Conservation (phyloP, 2,797 vertebrate genomes). For the Semotilus atromaculatus region DNA sequence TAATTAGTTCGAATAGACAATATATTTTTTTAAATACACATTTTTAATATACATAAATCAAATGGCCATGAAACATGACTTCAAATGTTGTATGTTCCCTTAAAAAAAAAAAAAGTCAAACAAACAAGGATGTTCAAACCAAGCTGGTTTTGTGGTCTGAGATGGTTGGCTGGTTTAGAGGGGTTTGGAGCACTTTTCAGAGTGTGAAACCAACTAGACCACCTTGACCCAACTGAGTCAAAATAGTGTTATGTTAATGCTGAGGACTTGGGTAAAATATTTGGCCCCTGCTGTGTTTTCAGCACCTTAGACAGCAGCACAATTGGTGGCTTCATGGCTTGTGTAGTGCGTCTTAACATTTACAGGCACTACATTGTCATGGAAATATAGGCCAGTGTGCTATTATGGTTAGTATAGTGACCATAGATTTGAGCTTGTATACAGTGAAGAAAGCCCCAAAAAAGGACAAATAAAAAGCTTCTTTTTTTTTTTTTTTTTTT, state of each 20-base stretch:
- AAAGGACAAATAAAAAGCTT: not conserved
- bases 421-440: not conserved
- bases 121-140: not conserved
- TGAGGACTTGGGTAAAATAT: not conserved
- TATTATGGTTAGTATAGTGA: not conserved
- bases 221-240: too few species aligned
- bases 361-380: conserved; percentile 27
- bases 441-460: not conserved
- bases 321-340: not conserved
- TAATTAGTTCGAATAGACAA: not conserved
- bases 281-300: conserved; percentile 62
- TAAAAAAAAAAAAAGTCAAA: not conserved
- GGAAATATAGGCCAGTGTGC: not conserved
- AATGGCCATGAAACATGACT: not conserved
- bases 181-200: not conserved
- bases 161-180: not conserved
- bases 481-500: too few species aligned
- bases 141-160: not conserved
- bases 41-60: not conserved
- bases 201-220: not conserved
- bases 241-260: conserved; percentile 8
- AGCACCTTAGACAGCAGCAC: conserved; percentile 76
- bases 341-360: conserved; percentile 22
- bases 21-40: too few species aligned
- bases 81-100: not conserved